phyloP scores from a whole-genome alignment of 2,113 vertebrate genomes.

The Plecturocebus donacophilus region DNA sequence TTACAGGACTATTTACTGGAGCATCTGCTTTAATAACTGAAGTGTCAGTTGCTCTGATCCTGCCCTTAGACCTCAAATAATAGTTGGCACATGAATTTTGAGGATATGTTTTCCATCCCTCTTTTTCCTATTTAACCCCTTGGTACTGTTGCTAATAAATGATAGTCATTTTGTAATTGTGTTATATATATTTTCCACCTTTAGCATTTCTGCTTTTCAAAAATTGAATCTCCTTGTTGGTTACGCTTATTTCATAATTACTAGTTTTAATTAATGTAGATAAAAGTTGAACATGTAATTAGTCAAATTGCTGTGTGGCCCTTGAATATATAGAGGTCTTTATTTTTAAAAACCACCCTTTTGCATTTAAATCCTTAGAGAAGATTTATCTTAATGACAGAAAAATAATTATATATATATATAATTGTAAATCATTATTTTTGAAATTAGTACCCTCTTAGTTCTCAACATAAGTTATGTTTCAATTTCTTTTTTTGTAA shows the following conservation, averaged over 20 bases:
- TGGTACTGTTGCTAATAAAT: background rate
- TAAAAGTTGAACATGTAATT: constrained; percentile 29
- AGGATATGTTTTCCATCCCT: background rate
- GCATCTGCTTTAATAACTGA: background rate
- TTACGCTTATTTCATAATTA: background rate
- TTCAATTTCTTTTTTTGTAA: background rate
- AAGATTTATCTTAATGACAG: constrained; percentile 30
- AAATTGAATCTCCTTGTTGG: background rate
- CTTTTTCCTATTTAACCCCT: background rate
- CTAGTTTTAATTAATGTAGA: constrained; percentile 36
- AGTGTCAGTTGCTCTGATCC: background rate
- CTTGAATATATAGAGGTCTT: background rate
- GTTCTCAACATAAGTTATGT: constrained; percentile 14
- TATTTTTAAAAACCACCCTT: constrained; percentile 6
- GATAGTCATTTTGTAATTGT: constrained; percentile 25
- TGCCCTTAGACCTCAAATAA: constrained; percentile 4
- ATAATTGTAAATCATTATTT: constrained; percentile 7
- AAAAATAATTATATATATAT: background rate
- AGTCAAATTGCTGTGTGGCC: constrained; percentile 8
- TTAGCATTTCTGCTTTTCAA: constrained; percentile 39
- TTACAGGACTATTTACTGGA: background rate
- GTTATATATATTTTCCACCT: background rate
- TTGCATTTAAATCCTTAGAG: constrained; percentile 5
- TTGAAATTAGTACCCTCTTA: constrained; percentile 16
- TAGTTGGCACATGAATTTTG: background rate